Base-by-base conservation (phyloP, 37 sponge, comb jelly and placozoan genomes). In the Axinella damicornis region DNA sequence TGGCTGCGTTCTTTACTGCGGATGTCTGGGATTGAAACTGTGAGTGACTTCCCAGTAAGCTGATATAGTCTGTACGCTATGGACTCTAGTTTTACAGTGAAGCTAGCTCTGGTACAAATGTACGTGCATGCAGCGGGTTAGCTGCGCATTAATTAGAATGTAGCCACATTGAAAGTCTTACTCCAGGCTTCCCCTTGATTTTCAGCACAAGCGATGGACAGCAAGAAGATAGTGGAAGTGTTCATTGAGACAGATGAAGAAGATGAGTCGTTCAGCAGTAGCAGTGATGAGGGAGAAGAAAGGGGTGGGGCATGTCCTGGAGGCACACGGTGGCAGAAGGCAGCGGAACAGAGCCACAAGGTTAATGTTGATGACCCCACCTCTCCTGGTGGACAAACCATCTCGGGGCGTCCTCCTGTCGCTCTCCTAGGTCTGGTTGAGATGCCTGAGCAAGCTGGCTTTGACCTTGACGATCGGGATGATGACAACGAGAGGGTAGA, bases 191-290 rank as follows among this genome's bases (percentile, higher is more conserved):
- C 40, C 4, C 2, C 12, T 11, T 75, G 55, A 6, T 33, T 75
- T 28, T 41, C 32, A 28, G 18, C 76, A 28, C 28, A 34, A 34
- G 28, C 12, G 68, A 67, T 52, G 76, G 46, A 54, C 35, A 76
- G 35, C 57, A 85, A 46, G 46, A 85, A 77, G 69, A 85, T 85
- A n/a, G 78, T 85, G 27, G 85, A 85, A 70, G 64, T 76, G 4
- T 85, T 36, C 39, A 69, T 85, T 37, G 85, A 85, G 32, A 76
- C 85, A 54, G 77, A 76, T 61, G 66, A 69, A 12, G 85, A 85
- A 2, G 69, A 69, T 16, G 77, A 77, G 70, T 62, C 73, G 38
- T 73, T 24, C 17, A 46, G 32, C 16, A 85, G 85, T 78, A 85
- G 85, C 46, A 57, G 55, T 22, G 76, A 76, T 32, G 78, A 77